Evolutionary conservation across 2,888 invertebrate genomes (phyloP).

Genomic region (Synergus umbraculus): DNA sequence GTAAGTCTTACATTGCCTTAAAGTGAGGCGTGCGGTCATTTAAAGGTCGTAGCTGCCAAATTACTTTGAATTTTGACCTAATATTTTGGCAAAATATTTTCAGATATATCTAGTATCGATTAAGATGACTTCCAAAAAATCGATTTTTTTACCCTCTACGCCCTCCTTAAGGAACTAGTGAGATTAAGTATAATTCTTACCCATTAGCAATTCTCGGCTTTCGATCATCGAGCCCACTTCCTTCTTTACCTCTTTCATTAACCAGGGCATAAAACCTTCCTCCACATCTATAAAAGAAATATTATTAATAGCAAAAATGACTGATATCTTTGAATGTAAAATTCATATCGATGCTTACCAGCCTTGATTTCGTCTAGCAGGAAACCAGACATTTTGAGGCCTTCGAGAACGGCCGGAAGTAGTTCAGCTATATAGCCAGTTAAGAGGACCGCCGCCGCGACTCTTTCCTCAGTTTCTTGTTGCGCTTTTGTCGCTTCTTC

Average conservation of each 20-base stretch:
- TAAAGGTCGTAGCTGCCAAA: no score
- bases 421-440: slow-evolving; percentile 93
- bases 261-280: slow-evolving; percentile 92
- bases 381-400: slow-evolving; percentile 87
- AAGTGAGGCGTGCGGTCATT: no score
- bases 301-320: background rate
- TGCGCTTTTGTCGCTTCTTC: slow-evolving; percentile 82
- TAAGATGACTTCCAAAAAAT: no score
- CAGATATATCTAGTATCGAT: no score
- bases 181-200: slow-evolving; percentile 73
- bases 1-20: no score
- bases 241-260: slow-evolving; percentile 88
- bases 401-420: slow-evolving; percentile 90
- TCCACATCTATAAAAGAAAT: slow-evolving; percentile 81
- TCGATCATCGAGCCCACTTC: slow-evolving; percentile 90
- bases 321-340: background rate
- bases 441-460: slow-evolving; percentile 89
- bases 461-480: slow-evolving; percentile 88
- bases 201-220: slow-evolving; percentile 88
- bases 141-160: no score
- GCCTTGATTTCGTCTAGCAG: slow-evolving; percentile 82
- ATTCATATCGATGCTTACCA: slow-evolving; percentile 72
- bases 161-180: no score
- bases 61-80: no score
- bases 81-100: no score